These are phyloP conservation scores for Myiotriccus ornatus DNA, from an alignment of 2,797 vertebrate genomes.

Conservation along the genomic window DNA sequence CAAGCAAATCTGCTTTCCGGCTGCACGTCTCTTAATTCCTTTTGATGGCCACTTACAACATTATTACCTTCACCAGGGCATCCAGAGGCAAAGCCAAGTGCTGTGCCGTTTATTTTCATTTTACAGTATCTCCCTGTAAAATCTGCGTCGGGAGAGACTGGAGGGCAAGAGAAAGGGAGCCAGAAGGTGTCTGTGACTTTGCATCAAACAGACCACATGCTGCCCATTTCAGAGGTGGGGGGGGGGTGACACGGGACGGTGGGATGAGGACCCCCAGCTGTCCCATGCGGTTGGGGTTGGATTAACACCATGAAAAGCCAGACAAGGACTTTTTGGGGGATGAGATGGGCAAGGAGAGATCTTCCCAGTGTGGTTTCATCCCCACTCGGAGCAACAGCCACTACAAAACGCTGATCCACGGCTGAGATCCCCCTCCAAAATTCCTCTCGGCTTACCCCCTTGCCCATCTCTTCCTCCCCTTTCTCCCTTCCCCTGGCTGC, in stretches of 20 bases:
- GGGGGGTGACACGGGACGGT: fast-evolving
- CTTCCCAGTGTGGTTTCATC: fast-evolving
- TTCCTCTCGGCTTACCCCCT: background rate
- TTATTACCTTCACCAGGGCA: conserved; percentile 69
- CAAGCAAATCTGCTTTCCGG: conserved; percentile 66
- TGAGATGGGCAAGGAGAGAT: background rate
- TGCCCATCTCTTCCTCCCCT: background rate
- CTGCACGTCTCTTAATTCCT: conserved; percentile 68
- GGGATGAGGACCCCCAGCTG: background rate
- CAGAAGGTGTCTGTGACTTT: background rate
- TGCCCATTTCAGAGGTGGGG: background rate
- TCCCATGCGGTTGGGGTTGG: background rate
- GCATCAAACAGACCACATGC: fast-evolving
- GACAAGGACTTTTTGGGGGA: background rate
- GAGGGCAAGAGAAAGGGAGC: background rate
- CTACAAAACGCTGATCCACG: fast-evolving
- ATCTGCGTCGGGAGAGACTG: background rate
- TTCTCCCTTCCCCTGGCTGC: background rate
- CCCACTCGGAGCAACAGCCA: fast-evolving
- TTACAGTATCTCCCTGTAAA: conserved; percentile 29
- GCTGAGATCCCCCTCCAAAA: background rate
- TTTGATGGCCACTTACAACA: conserved; percentile 71
- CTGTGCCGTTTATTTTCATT: conserved; percentile 49
- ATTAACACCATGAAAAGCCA: background rate
- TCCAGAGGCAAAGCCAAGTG: conserved; percentile 56